phyloP scores from a whole-genome alignment of 2,888 invertebrate genomes.

The Amaurobius ferox region DNA sequence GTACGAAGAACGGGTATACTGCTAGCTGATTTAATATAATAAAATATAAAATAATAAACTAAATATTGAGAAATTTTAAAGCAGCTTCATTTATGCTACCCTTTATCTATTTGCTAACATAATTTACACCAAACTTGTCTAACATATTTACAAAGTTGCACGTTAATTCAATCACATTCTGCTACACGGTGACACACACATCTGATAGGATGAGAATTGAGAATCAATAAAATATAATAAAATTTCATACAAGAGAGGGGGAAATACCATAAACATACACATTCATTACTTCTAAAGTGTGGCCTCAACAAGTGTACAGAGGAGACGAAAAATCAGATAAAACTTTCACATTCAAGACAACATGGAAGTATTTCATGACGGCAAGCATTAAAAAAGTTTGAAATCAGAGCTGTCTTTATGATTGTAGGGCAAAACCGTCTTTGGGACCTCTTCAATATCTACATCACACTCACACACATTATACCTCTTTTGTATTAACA shows the following conservation, averaged over 20 bases:
- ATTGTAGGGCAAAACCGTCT: too few species aligned
- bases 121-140: constrained; percentile 6
- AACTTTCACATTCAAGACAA: neutral
- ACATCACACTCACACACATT: too few species aligned
- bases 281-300: constrained; percentile 26
- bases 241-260: constrained; percentile 10
- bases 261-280: constrained; percentile 5
- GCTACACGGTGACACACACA: neutral
- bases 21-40: too few species aligned
- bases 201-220: neutral
- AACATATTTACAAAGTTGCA: constrained; percentile 28
- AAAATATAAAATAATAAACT: too few species aligned
- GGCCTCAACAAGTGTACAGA: constrained; percentile 54
- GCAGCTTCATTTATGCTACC: constrained; percentile 15
- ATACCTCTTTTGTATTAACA: too few species aligned
- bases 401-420: too few species aligned
- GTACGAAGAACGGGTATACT: too few species aligned
- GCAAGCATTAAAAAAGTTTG: too few species aligned
- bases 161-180: constrained; percentile 24
- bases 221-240: neutral
- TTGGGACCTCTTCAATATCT: too few species aligned
- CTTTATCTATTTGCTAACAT: neutral
- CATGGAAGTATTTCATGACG: neutral
- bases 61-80: too few species aligned
- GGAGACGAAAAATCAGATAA: constrained; percentile 26